Evolutionary conservation across 2,113 vertebrate genomes (phyloP).

Genomic region (Phaethon lepturus): DNA sequence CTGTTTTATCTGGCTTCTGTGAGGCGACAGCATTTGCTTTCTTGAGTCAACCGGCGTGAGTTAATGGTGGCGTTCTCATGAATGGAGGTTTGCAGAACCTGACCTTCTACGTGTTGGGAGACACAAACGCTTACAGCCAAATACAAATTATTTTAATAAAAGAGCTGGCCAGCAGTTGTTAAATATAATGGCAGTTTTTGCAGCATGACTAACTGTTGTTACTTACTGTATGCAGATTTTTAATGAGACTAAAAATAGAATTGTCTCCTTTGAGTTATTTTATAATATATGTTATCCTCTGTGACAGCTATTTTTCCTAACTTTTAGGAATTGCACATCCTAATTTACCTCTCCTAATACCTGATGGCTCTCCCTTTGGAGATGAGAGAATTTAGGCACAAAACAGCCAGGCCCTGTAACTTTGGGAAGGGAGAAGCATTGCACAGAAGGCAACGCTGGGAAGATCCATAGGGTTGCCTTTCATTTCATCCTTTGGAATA

Average conservation of each 20-base stretch:
- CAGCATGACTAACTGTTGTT: not conserved
- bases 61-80: fast-evolving
- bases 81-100: not conserved
- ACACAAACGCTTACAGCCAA: not conserved
- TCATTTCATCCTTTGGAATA: not conserved
- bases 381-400: not conserved
- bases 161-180: not conserved
- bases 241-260: not conserved
- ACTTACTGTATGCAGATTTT: not conserved
- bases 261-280: not conserved
- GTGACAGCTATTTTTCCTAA: not conserved
- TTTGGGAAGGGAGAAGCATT: not conserved
- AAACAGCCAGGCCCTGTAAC: not conserved
- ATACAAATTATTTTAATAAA: slow-evolving; percentile 18
- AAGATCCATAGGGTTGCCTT: not conserved
- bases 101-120: not conserved
- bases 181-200: not conserved
- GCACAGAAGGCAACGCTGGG: not conserved
- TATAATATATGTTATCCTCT: not conserved
- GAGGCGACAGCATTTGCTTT: not conserved
- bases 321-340: not conserved
- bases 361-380: not conserved
- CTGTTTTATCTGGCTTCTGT: not conserved
- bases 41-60: not conserved
- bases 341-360: not conserved